A percentile compares a stretch with the other conserved stretches of the same genome.
Evolutionary conservation across 2,888 invertebrate genomes (phyloP).

Genomic region (Listrodromus nycthemerus): DNA sequence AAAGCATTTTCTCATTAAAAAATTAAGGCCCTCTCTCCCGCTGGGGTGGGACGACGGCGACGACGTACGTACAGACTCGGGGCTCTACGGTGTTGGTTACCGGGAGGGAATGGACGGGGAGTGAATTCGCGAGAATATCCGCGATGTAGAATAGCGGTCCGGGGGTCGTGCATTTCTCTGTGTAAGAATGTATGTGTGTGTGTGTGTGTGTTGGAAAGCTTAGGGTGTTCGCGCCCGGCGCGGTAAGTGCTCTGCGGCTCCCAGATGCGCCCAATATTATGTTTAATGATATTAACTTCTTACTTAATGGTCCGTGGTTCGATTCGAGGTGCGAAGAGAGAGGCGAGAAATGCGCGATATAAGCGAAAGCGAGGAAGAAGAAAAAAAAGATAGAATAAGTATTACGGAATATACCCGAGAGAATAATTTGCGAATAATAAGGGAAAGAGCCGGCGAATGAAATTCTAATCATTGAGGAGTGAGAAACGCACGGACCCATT

Average conservation of each 20-base stretch:
- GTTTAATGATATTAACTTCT: slow-evolving; percentile 85
- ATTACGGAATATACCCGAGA: slow-evolving; percentile 73
- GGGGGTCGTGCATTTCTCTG: slow-evolving; percentile 60
- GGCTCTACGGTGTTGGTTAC: slow-evolving; percentile 62
- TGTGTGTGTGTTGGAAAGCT: slow-evolving; percentile 64
- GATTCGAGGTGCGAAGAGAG: slow-evolving; percentile 83
- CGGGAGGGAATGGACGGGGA: slow-evolving; percentile 64
- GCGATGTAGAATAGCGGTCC: slow-evolving; percentile 66
- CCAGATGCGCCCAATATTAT: slow-evolving; percentile 85
- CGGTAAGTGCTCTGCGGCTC: slow-evolving; percentile 84
- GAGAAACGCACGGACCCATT: slow-evolving; percentile 8
- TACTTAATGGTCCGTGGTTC: slow-evolving; percentile 84
- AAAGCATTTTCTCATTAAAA: slow-evolving; percentile 89
- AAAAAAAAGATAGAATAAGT: slow-evolving; percentile 34
- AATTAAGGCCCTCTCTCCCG: slow-evolving; percentile 82
- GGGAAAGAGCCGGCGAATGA: slow-evolving; percentile 41
- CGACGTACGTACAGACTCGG: slow-evolving; percentile 34
- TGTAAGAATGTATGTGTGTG: slow-evolving; percentile 65
- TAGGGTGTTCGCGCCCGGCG: slow-evolving; percentile 69
- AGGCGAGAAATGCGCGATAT: slow-evolving; percentile 46
- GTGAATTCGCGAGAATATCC: slow-evolving; percentile 68
- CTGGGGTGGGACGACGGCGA: slow-evolving; percentile 57
- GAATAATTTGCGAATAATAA: slow-evolving; percentile 77
- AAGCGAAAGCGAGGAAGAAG: slow-evolving; percentile 56
- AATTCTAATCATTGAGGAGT: slow-evolving; percentile 48